A percentile compares a stretch with the other conserved stretches of the same genome.
Evolutionary conservation across 30 jellyfish, hydroid and myxozoan genomes (phyloP).

Genomic region (Pseudorhiza aurosa): DNA sequence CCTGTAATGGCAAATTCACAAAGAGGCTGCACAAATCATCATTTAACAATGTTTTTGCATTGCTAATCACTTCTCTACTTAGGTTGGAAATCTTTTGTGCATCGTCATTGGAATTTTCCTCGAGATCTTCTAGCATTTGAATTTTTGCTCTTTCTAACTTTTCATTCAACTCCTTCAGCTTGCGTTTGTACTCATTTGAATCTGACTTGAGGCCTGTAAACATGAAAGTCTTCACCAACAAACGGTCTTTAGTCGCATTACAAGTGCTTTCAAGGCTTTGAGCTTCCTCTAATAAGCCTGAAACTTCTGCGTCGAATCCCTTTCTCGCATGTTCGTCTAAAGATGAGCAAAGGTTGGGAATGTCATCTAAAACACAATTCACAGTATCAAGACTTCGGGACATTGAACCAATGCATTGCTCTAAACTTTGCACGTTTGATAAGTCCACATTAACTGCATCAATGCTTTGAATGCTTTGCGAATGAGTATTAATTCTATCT

Average conservation of each 20-base stretch:
- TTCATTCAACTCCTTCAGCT: slow-evolving; percentile 2
- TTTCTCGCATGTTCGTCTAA: slow-evolving; percentile 1
- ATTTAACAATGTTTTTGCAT: neutral
- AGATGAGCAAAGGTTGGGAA: slow-evolving; percentile 20
- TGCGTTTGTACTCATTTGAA: neutral
- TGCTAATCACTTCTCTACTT: neutral
- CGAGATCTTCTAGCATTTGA: neutral
- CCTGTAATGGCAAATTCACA: slow-evolving; percentile 5
- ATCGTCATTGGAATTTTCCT: neutral
- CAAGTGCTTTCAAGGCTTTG: slow-evolving; percentile 36
- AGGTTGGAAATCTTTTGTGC: too few relatives aligned
- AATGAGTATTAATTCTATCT: slow-evolving; percentile 14
- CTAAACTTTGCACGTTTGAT: neutral
- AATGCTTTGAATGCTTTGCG: neutral
- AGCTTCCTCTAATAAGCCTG: slow-evolving; percentile 7
- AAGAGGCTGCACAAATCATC: neutral
- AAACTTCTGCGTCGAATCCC: neutral
- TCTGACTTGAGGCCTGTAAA: slow-evolving; percentile 3
- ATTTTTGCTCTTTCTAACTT: neutral
- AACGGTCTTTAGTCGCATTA: slow-evolving; percentile 9
- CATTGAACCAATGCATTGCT: slow-evolving; percentile 23
- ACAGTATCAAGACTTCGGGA: slow-evolving; percentile 21
- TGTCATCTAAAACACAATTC: slow-evolving; percentile 25
- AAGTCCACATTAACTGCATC: neutral
- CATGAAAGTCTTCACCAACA: neutral